Percentiles rank a stretch among this genome's conserved stretches.
Evolutionary conservation across 2,888 invertebrate genomes (phyloP).

Genomic region (Leptopilina syphax): DNA sequence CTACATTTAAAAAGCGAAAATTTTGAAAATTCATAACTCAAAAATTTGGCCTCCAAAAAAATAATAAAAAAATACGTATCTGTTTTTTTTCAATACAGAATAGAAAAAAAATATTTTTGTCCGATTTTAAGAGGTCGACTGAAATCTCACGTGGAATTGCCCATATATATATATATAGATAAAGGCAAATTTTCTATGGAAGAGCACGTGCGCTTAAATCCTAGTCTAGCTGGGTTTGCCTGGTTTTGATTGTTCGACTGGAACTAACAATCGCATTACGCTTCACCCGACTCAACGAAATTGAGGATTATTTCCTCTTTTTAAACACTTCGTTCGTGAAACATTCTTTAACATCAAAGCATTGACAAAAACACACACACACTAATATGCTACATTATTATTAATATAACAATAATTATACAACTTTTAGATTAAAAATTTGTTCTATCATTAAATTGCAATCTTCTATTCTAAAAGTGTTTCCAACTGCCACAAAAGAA

Average conservation of each 20-base stretch:
- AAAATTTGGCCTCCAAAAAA: too few species aligned
- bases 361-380: neutral
- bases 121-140: too few species aligned
- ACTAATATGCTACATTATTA: neutral
- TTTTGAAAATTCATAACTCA: too few species aligned
- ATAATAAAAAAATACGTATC: too few species aligned
- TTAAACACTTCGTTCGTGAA: constrained; percentile 11
- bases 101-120: too few species aligned
- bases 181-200: constrained; percentile 32
- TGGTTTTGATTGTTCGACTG: constrained; percentile 35
- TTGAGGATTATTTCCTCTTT: constrained; percentile 24
- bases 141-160: too few species aligned
- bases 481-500: too few species aligned
- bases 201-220: constrained; percentile 29
- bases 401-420: neutral
- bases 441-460: too few species aligned
- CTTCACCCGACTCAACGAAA: constrained; percentile 22
- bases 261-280: constrained; percentile 37
- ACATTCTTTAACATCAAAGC: neutral
- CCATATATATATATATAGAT: neutral
- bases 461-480: too few species aligned
- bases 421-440: too few species aligned
- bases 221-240: neutral
- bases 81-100: too few species aligned
- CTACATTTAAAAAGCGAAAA: too few species aligned